Conservation (phyloP, 2,113 vertebrate species). For the Hydrochoerus hydrochaeris region DNA sequence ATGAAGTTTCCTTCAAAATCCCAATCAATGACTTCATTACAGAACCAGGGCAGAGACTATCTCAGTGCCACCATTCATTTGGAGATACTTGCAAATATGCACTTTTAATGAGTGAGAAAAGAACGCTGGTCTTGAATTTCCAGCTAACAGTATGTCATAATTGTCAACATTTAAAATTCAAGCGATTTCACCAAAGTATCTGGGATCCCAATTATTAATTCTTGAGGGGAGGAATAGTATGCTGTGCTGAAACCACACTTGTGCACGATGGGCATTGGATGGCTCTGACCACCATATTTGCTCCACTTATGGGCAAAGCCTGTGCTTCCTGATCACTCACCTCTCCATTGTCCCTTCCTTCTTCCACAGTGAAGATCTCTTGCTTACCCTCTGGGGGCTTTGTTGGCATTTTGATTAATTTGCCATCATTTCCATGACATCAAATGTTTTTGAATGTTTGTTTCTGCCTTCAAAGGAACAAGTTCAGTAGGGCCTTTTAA, state of each 20-base stretch:
- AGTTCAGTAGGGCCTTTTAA: neutral
- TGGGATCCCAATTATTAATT: neutral
- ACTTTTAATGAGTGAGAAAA: neutral
- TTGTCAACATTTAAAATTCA: neutral
- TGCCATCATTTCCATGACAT: neutral
- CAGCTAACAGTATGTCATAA: neutral
- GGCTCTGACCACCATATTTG: too few species aligned
- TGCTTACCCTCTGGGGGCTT: neutral
- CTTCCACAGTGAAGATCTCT: neutral
- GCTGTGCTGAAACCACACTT: neutral
- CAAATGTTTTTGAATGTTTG: neutral
- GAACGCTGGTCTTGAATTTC: neutral
- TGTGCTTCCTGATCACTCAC: neutral
- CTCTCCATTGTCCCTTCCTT: neutral
- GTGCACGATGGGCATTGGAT: too few species aligned
- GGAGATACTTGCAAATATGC: neutral
- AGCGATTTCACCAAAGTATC: neutral
- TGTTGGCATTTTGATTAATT: neutral
- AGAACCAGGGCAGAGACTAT: neutral
- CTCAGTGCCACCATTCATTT: neutral
- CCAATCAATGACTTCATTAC: neutral
- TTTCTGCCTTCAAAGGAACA: neutral
- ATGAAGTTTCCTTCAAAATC: too few species aligned
- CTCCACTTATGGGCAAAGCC: neutral
- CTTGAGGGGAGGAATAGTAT: neutral